phyloP scores from a whole-genome alignment of 2,113 vertebrate genomes.

The Spea bombifrons region DNA sequence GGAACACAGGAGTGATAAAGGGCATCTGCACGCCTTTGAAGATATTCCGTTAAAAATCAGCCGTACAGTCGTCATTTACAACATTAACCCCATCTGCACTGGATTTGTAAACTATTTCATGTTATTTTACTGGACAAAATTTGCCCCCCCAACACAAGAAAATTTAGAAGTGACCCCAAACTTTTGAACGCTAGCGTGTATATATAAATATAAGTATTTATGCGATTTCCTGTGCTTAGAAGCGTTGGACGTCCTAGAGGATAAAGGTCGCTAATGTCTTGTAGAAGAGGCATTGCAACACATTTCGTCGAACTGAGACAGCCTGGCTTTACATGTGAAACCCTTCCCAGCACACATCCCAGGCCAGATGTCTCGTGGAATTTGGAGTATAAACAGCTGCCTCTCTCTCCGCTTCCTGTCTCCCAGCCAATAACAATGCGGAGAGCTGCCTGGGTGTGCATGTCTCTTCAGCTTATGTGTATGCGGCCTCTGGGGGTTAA shows the following conservation, averaged over 20 bases:
- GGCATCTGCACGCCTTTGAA: too few relatives aligned
- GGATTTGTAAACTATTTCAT: too few relatives aligned
- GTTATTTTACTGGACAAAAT: too few relatives aligned
- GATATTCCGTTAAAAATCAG: too few relatives aligned
- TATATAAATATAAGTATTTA: conserved; percentile 12
- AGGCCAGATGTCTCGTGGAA: conserved; percentile 45
- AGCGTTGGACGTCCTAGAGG: conserved; percentile 8
- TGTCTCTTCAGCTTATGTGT: conserved; percentile 36
- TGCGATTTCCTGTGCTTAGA: conserved; percentile 32
- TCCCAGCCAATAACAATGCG: conserved; percentile 42
- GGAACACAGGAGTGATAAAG: too few relatives aligned
- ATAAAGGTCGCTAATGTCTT: conserved; percentile 22
- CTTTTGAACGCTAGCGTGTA: not conserved
- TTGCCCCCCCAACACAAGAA: too few relatives aligned
- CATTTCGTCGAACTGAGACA: conserved; percentile 17
- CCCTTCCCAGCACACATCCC: conserved; percentile 13
- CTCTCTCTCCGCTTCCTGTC: conserved; percentile 32
- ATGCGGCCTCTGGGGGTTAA: conserved; percentile 31
- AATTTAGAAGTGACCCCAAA: not conserved
- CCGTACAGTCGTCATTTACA: too few relatives aligned
- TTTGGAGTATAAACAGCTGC: conserved; percentile 43
- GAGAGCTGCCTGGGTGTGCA: not conserved
- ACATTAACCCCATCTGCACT: too few relatives aligned
- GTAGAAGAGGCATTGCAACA: conserved; percentile 34
- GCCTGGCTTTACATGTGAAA: conserved; percentile 28